phyloP scores from a whole-genome alignment of 2,113 vertebrate genomes.

The Psilopogon haemacephalus region DNA sequence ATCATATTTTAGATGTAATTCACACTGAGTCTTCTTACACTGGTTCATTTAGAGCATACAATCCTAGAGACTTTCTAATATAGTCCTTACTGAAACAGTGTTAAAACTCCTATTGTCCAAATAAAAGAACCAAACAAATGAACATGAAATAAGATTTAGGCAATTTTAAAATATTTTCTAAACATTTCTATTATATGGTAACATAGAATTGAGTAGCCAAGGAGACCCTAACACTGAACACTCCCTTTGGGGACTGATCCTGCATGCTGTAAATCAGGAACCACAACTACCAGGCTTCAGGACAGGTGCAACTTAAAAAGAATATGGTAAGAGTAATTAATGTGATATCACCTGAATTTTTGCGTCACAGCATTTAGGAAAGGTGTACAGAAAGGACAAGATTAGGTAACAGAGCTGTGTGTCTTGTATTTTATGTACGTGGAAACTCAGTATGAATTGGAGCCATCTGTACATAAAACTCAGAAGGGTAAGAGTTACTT shows the following conservation, averaged over 20 bases:
- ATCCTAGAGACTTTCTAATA: neutral
- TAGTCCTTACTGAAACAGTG: neutral
- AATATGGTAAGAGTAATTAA: neutral
- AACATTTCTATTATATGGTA: neutral
- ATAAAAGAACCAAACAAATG: neutral
- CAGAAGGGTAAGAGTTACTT: neutral
- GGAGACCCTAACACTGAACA: neutral
- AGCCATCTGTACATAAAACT: neutral
- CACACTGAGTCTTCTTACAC: neutral
- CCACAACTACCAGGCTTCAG: neutral
- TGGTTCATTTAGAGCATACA: neutral
- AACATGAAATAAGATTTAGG: neutral
- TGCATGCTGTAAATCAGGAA: neutral
- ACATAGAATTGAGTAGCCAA: neutral
- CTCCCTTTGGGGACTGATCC: neutral
- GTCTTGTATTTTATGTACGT: neutral
- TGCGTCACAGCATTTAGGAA: neutral
- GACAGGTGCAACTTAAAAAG: neutral
- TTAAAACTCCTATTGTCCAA: neutral
- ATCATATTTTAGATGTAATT: neutral
- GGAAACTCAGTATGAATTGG: neutral
- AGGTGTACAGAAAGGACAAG: neutral
- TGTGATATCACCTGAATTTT: neutral
- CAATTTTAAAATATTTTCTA: neutral
- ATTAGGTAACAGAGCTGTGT: neutral